Base-by-base conservation (phyloP, 2,888 invertebrate species). In the Magallana nippona region DNA sequence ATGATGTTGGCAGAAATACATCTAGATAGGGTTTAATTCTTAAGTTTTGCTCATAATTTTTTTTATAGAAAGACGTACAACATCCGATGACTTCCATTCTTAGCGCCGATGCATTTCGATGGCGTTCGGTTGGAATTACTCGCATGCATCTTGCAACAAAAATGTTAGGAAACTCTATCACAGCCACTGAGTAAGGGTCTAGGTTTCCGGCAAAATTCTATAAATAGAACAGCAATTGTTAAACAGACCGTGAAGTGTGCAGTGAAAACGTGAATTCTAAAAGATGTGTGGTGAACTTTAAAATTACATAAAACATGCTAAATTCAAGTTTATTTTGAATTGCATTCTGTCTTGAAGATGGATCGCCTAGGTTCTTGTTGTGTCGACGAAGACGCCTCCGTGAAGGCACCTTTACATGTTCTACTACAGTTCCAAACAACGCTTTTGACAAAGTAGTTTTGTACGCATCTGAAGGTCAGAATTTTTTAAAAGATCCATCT, bases 31-130 rank as follows among this genome's bases (percentile, higher is more conserved):
- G 44, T 5, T 44, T 44, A 44, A 5, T 44, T 44, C 44, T 44
- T 44, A 44, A 44, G 44, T 44, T 44, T 13, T 77, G 27, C 10
- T 77, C 11, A 10, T 10, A 77, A 77, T 77, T 19, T n/a, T 32
- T 44, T 77, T 15, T 10, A 22, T 22, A 58, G 63, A 56, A 5
- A 60, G 19, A 86, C 90, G 85, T 88, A 92, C 93, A 88, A 88
- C 94, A 94, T 5, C 94, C 94, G 55, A 93, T 90, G 32, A 94
- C 88, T 84, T 94, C 94, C 27, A 94, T 82, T 84, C 93, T 87
- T 55, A 94, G 87, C 17, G 92, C 92, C 2, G 93, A 91, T 62
- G 89, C 87, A 5, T 90, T 87, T 13, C 91, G 90, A 10, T 91
- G 87, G 83, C 89, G 90, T 27, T 86, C 86, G 1, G 91, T 88